Conservation (phyloP, 1,140 invertebrate genomes). For the Diachasmimorpha longicaudata region DNA sequence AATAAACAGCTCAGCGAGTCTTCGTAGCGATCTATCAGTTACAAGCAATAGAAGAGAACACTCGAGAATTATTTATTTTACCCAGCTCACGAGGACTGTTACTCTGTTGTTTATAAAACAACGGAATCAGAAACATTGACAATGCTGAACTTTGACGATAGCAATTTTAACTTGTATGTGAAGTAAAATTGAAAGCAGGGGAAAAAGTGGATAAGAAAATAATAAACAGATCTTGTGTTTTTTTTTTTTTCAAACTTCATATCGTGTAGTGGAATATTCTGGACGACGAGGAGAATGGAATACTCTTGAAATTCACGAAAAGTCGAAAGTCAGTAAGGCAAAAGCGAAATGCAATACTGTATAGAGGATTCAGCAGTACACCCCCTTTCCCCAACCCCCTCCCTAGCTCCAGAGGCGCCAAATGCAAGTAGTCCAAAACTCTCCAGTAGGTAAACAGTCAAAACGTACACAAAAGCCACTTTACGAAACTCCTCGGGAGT, state of each 20-base stretch:
- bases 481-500: background rate
- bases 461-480: conserved; percentile 7
- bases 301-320: background rate
- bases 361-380: background rate
- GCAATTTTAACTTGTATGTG: background rate
- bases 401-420: background rate
- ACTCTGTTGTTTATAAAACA: background rate
- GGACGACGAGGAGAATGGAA: background rate
- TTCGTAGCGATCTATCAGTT: too few species aligned
- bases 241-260: background rate
- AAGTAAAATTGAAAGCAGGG: background rate
- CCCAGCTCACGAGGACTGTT: background rate
- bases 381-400: too few species aligned
- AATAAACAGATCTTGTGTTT: background rate
- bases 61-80: background rate
- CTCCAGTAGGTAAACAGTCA: background rate
- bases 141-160: background rate
- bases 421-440: conserved; percentile 2
- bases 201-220: background rate
- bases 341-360: background rate
- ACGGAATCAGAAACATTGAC: background rate
- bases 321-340: background rate
- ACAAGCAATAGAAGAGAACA: background rate
- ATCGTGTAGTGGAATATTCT: background rate
- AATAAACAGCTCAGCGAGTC: too few species aligned